Evolutionary conservation across 2,113 vertebrate species (phyloP).

Genomic region (Neodontobutis hainanensis): DNA sequence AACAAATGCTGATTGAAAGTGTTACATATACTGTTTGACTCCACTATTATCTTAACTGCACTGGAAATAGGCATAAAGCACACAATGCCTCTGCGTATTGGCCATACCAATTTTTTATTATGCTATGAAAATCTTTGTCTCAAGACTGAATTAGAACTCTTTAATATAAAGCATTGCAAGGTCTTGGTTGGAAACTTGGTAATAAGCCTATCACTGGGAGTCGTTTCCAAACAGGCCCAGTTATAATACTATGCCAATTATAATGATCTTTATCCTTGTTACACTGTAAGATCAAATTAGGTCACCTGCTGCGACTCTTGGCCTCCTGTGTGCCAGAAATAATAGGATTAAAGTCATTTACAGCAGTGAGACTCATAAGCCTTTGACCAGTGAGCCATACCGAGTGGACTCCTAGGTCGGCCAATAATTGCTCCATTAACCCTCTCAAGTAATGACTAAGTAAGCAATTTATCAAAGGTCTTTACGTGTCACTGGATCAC

Average conservation of each 20-base stretch:
- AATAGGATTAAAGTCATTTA: conserved; percentile 56
- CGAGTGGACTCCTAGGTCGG: conserved; percentile 10
- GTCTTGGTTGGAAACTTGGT: conserved; percentile 48
- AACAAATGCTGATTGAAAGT: conserved; percentile 56
- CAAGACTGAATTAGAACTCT: conserved; percentile 34
- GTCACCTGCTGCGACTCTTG: conserved; percentile 59
- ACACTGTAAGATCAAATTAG: conserved; percentile 62
- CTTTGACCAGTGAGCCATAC: conserved; percentile 35
- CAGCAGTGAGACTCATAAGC: conserved; percentile 23
- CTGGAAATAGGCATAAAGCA: conserved; percentile 15
- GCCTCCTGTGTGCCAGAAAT: conserved; percentile 43
- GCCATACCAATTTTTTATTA: conserved; percentile 22
- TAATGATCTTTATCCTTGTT: conserved; percentile 63
- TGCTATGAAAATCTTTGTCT: conserved; percentile 21
- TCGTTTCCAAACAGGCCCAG: conserved; percentile 45
- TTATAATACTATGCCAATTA: conserved; percentile 59
- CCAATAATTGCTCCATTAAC: conserved; percentile 32
- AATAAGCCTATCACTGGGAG: conserved; percentile 48
- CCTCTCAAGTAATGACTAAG: conserved; percentile 18
- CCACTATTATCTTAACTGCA: conserved; percentile 16
- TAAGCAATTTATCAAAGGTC: conserved; percentile 8
- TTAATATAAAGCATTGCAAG: conserved; percentile 26
- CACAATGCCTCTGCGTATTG: background rate
- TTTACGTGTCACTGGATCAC: background rate
- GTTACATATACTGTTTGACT: conserved; percentile 28